Base-by-base conservation (phyloP, 2,797 vertebrate species). In the Zalophus californianus region DNA sequence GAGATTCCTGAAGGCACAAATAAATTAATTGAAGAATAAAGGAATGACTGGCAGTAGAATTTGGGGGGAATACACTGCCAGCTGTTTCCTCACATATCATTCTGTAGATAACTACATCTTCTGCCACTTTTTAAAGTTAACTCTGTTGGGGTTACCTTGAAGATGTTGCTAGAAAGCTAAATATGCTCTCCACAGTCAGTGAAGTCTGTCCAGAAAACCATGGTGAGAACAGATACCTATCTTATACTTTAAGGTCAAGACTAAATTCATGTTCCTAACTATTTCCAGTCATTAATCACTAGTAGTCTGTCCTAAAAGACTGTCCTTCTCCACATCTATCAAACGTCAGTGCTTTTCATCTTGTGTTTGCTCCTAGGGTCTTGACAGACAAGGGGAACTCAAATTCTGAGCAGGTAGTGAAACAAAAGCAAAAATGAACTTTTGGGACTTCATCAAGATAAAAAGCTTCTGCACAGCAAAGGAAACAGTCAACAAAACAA, bases 11-110 rank as follows among this genome's bases (percentile, higher is more conserved):
- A 87, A 88, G 72, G 25, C 50, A 91, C 68, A 94, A 82, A 91
- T 86, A 94, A 82, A 91, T 82, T 93, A 94, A 91, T 85, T 84
- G 32, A 95, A 56, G 91, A 93, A 93, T 73, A 60, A 38, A 41
- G 52, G 27, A 86, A 72, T 54, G 66, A 85, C 50, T 92, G 75
- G 35, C n/a, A 91, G 60, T 62, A 58, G 32, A 82, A 68, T 27
- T 88, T 94, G 32, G 25, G 3, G 14, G 27, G 9, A 70, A 86
- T 84, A 16, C 6, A 82, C 21, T 54, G 9, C 58, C 70, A 90
- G 41, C 50, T 91, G 5, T 58, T 78, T 88, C 83, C 80, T 83
- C 70, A 88, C 90, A 94, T 83, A 38, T 95, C 94, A 77, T 90
- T 84, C 60, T 60, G 20, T 25, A 58, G 60, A 94, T 82, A 68